Base-by-base conservation (phyloP, 1,140 invertebrate species). In the Temnothorax longispinosus region DNA sequence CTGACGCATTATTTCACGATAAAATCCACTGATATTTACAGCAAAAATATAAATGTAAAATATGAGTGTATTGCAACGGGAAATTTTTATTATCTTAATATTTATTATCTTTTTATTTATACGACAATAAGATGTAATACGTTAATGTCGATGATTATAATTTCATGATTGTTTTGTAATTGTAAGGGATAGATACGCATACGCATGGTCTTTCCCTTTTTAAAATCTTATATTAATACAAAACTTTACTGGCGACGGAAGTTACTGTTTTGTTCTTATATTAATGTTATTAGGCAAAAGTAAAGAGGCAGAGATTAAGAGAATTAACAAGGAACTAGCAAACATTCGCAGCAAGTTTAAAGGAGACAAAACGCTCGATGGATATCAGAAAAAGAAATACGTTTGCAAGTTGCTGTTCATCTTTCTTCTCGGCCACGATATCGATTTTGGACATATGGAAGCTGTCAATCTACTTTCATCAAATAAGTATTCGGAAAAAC, bases 341-440 rank as follows among this genome's bases (percentile, higher is more conserved):
- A 99, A 99, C 95, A 99, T 99, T 95, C 96, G 99, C 88, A 99
- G 99, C 93, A 99, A 99, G 96, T 99, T 99, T 94, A 99, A 99
- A 98, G 99, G 99, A 81, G 99, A 99, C 95, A 99, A 99, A 96
- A 99, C 99, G 50, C 96, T 99, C 52, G 99, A 99, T 96, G 99
- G 99, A 27, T 99, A 99, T 95, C 99, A 99, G 94, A 99, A 99
- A 96, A 99, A 99, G 96, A 99, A 99, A 96, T 99, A 99, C 97
- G 99, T 99, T 52, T 99, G 99, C 96, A 99, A 99, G 95, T 96
- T 99, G 82, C 96, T 99, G 35, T 99, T 99, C 96, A 99, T 99
- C 93, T 99, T 99, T 95, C 96, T 99, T 64, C 97, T 99, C 87
- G 98, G 99, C 72, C 99, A 99, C 96, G 99, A 99, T 95, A 99